Base-by-base conservation (phyloP, 1,140 invertebrate genomes). In the Probaryconus sp. region DNA sequence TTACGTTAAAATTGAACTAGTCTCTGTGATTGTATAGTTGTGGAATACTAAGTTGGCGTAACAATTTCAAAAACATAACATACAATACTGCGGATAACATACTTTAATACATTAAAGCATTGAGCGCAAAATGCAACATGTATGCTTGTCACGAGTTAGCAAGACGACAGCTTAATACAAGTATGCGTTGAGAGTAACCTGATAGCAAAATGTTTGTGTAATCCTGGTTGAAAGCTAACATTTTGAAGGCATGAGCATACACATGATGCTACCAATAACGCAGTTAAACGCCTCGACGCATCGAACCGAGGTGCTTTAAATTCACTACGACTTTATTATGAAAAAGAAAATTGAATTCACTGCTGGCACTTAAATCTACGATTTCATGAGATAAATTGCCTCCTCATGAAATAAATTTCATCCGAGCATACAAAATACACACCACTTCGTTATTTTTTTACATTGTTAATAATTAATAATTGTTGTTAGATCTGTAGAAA, bases 141-240 rank as follows among this genome's bases (percentile, higher is more conserved):
- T 20, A 71, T 71, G 58, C 67, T 71, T 63, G 58, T 71, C 67
- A 63, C 58, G 67, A 71, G 58, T 63, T 71, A 71, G 56, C 56
- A 71, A 71, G 67, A 63, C 67, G 67, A 63, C 58, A 71, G 58
- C 67, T 71, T 71, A 71, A 71, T 71, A 63, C 56, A 71, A 63
- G 58, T 56, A 50, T 56, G 58, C 67, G 56, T 63, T 48, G 58
- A 47, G 67, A 61, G 48, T 53, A 70, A 38, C 55, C 67, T 61
- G 65, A 69, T 69, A 60, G 48, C 67, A 70, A 70, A 70, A 61
- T 70, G 67, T 70, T 70, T 61, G 56, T 61, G 67, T 70, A 61
- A 70, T 70, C 56, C 33, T 48, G 33, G 40, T 18, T 70, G 67
- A 61, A 70, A 71, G 58, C 56, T 48, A 63, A 71, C 67, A 56